Conservation (phyloP, 2,888 invertebrate species). For the Mantis religiosa region DNA sequence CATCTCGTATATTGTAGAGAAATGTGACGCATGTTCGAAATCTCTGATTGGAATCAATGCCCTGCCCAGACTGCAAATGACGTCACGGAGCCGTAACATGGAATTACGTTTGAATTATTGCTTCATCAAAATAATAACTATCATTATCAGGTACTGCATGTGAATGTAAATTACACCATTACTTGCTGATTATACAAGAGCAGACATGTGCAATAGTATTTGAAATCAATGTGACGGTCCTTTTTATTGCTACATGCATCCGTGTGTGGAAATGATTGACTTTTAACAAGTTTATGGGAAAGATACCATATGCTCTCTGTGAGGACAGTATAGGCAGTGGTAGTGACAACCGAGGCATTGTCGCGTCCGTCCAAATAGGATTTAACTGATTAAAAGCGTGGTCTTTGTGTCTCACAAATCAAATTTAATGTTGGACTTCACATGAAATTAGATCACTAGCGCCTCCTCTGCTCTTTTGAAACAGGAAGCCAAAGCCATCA, state of each 20-base stretch:
- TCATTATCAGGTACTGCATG: neutral
- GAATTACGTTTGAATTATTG: neutral
- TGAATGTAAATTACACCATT: neutral
- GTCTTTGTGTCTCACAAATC: neutral
- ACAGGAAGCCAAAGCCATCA: neutral
- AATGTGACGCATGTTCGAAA: neutral
- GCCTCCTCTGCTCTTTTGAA: neutral
- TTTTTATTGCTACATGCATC: neutral
- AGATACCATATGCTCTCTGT: neutral
- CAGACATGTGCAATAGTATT: neutral
- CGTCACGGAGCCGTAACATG: neutral
- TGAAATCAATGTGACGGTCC: neutral
- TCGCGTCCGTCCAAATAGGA: neutral
- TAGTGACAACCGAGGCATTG: neutral
- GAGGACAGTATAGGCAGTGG: too few species aligned
- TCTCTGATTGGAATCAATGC: neutral
- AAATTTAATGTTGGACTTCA: neutral
- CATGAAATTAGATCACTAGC: neutral
- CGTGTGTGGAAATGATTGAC: neutral
- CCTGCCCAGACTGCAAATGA: neutral
- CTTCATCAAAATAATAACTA: neutral
- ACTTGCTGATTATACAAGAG: neutral
- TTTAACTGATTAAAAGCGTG: neutral
- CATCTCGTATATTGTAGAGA: neutral
- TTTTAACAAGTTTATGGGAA: neutral